Base-by-base conservation (phyloP, 2,888 invertebrate genomes). In the Heliconius sara region DNA sequence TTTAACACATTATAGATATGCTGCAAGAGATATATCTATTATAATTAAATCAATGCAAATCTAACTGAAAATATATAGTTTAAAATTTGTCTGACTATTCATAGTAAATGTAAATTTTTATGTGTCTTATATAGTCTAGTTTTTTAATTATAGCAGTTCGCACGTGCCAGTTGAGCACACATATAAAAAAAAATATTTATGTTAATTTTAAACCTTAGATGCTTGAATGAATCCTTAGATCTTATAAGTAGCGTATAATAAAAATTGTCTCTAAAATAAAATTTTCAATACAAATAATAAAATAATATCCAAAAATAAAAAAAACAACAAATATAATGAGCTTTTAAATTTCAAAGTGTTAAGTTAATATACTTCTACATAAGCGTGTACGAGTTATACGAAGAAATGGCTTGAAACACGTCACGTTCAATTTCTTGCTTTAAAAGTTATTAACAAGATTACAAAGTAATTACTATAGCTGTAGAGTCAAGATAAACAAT, bases 361-460 rank as follows among this genome's bases (percentile, higher is more conserved):
- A 39, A 39, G 12, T 68, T 68, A 39, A 68, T n/a, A 39, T 34
- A 39, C 6, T 39, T 68, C n/a, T 39, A 68, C n/a, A 39, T 13
- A 39, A n/a, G 39, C 43, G 1, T 39, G 13, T 19, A 72, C 52
- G 34, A 22, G 57, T 13, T n/a, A 27, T 27, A 52, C 72, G 57
- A 60, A 57, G 57, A 73, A 57, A 57, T 73, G 34, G n/a, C 60
- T 60, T 73, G 7, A 57, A 34, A 57, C 73, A 22, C 57, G n/a
- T 73, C 73, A 73, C 73, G 73, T 73, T 57, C 34, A 60, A 72
- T 57, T 52, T 72, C 72, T 57, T 72, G 72, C 30, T 22, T 30
- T 72, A 72, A 57, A 22, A 57, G 30, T 72, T 57, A 57, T 57
- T 72, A 72, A 52, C 52, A 22, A 72, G 72, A 72, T 72, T 72